Percentiles rank a stretch among this genome's conserved stretches.
Evolutionary conservation across 2,888 invertebrate genomes (phyloP).

Genomic region (Pecten maximus): DNA sequence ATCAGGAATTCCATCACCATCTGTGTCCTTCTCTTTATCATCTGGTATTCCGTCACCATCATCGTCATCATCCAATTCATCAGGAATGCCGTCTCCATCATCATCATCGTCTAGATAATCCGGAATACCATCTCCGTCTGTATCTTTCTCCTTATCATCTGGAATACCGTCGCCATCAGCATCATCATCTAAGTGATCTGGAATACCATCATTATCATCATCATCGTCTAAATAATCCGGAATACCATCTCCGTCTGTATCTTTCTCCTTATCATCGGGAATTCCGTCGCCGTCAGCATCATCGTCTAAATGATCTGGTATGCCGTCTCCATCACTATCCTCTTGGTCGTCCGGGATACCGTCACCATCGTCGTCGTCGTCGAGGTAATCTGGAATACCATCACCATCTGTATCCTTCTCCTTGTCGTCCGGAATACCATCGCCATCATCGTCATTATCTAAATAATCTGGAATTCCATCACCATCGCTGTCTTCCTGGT

Average conservation of each 20-base stretch:
- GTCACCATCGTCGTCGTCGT: constrained; percentile 65
- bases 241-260: constrained; percentile 71
- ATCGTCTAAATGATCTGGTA: constrained; percentile 68
- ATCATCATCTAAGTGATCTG: constrained; percentile 66
- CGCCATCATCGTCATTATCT: constrained; percentile 68
- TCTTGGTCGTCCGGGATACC: constrained; percentile 74
- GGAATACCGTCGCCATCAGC: constrained; percentile 76
- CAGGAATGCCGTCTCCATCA: constrained; percentile 78
- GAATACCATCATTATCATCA: constrained; percentile 77
- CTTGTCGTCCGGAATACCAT: constrained; percentile 66
- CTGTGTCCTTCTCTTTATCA: constrained; percentile 56
- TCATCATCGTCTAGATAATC: constrained; percentile 73
- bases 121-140: constrained; percentile 78
- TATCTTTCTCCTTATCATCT: constrained; percentile 70
- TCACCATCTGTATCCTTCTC: constrained; percentile 64
- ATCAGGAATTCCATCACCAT: constrained; percentile 72
- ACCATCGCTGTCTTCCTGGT: constrained; percentile 64
- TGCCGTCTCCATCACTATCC: constrained; percentile 70
- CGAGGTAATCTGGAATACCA: constrained; percentile 67
- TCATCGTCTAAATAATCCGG: constrained; percentile 71
- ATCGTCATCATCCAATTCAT: constrained; percentile 70
- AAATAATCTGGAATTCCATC: constrained; percentile 72
- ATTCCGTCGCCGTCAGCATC: constrained; percentile 79
- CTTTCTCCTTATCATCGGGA: constrained; percentile 66
- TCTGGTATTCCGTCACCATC: constrained; percentile 78